Conservation (phyloP, 2,888 invertebrate species). For the Boloria euphrosyne region DNA sequence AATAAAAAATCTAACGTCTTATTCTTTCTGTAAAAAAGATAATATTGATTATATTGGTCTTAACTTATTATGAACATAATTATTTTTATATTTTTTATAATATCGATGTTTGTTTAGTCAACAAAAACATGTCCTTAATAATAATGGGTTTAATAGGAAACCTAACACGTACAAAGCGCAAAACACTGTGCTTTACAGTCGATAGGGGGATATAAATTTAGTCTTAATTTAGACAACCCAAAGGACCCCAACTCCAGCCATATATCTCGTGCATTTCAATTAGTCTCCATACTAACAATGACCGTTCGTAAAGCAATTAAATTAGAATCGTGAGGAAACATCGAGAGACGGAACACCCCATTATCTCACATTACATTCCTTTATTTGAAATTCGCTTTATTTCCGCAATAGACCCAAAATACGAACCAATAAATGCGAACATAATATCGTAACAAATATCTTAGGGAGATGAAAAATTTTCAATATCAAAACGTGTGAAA, state of each 20-base stretch:
- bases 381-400: not conserved
- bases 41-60: too few relatives aligned
- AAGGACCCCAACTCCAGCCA: conserved; percentile 3
- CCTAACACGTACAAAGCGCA: too few relatives aligned
- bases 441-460: not conserved
- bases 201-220: not conserved
- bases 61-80: too few relatives aligned
- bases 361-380: conserved; percentile 32
- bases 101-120: too few relatives aligned
- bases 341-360: conserved; percentile 27
- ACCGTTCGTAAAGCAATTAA: conserved; percentile 34
- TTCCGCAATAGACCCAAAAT: not conserved
- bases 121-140: too few relatives aligned
- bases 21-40: too few relatives aligned
- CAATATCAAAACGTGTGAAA: too few relatives aligned
- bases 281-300: conserved; percentile 31
- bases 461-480: too few relatives aligned
- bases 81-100: too few relatives aligned
- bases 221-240: conserved; percentile 6
- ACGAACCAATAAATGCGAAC: not conserved
- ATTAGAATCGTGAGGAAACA: conserved; percentile 33
- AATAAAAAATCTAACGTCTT: too few relatives aligned
- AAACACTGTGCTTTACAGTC: too few relatives aligned
- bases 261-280: conserved; percentile 29
- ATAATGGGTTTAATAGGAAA: too few relatives aligned